phyloP scores from a whole-genome alignment of 92 coral and sea anemone genomes.

The Diadumene lineata region DNA sequence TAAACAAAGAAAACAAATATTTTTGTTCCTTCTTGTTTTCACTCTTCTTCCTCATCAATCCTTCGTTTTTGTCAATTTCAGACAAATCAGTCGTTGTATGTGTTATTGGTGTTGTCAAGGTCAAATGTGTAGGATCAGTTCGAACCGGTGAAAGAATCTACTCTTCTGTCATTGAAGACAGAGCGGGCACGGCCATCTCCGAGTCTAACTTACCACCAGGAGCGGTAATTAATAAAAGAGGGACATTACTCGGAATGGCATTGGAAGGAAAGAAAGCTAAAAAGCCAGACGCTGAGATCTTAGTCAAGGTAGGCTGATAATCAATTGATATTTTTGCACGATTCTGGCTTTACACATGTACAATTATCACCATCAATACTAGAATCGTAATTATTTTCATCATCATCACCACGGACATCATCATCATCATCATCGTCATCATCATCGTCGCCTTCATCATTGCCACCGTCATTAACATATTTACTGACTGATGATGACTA shows the following conservation, averaged over 20 bases:
- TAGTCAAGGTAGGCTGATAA: slow-evolving; percentile 47
- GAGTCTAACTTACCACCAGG: slow-evolving; percentile 87
- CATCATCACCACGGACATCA: background rate
- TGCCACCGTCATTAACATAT: background rate
- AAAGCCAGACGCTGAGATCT: slow-evolving; percentile 47
- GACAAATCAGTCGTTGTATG: slow-evolving; percentile 72
- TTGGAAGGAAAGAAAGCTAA: slow-evolving; percentile 53
- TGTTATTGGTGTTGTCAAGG: slow-evolving; percentile 93
- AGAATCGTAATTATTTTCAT: background rate
- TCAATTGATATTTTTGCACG: too few species aligned
- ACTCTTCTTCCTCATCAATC: background rate
- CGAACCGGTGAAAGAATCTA: slow-evolving; percentile 93
- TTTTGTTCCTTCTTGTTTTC: too few species aligned
- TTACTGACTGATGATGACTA: too few species aligned
- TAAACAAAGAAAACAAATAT: too few species aligned
- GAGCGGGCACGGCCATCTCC: slow-evolving; percentile 91
- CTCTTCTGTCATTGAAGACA: slow-evolving; percentile 56
- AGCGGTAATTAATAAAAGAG: slow-evolving; percentile 40
- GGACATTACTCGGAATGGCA: slow-evolving; percentile 54
- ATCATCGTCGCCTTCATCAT: background rate
- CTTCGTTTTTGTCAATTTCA: background rate
- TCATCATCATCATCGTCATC: background rate
- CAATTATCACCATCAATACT: background rate
- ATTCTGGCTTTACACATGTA: too few species aligned
- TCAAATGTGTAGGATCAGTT: slow-evolving; percentile 78